Base-by-base conservation (phyloP, 1,140 invertebrate species). In the Ooceraea biroi region DNA sequence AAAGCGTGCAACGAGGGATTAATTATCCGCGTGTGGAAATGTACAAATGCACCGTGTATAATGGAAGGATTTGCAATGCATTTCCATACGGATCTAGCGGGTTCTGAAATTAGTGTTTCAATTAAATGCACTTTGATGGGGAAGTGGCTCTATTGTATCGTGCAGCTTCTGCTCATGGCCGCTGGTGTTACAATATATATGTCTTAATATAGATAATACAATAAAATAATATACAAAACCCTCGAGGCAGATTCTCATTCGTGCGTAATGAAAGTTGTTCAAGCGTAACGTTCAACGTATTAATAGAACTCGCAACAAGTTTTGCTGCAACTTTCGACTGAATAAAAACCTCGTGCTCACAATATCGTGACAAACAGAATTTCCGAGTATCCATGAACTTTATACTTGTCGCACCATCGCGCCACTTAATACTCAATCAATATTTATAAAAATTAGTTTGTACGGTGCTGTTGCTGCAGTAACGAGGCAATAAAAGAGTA, bases 241-340 rank as follows among this genome's bases (percentile, higher is more conserved):
- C 50, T 80, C 5, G 65, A 0, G n/a, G 17, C 27, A 30, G 22
- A 69, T 80, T 80, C 12, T 3, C 65, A 44, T 17, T 80, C 65
- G 76, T 80, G 76, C 76, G 52, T 80, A 57, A 58, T 80, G 55
- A 36, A 57, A 14, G 52, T 71, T 80, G 57, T 69, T 80, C 63
- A 71, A 69, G 76, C 65, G 22, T 78, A 17, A 69, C 76, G 48
- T 46, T 80, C 63, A 55, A 25, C 30, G 63, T 78, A 78, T 80
- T 71, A 71, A 80, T 80, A 80, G 52, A 80, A 57, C 36, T 44
- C 25, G 57, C 50, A 22, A 36, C 36, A 8, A 14, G 25, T 80
- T 80, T 71, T 22, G 25, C 61, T 12, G 30, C 22, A 27, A 68
- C 48, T 78, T 30, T 69, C 76, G 50, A 46, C 12, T 25, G 4